phyloP scores from a whole-genome alignment of 2,888 invertebrate genomes.

The Trissolcus brochymenae region DNA sequence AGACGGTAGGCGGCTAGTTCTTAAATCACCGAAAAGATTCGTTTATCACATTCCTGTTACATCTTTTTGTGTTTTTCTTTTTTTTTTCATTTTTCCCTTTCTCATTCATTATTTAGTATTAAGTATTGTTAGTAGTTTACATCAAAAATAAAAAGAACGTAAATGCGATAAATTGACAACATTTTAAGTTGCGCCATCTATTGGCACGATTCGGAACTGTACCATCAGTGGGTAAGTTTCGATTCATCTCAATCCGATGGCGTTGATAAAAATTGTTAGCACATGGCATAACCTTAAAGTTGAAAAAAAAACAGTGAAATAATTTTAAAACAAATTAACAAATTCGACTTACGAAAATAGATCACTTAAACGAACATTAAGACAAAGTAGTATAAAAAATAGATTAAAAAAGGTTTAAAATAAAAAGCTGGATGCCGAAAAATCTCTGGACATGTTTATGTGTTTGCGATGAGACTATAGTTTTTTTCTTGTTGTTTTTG shows the following conservation, averaged over 20 bases:
- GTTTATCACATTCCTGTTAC: slow-evolving; percentile 51
- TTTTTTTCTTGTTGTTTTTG: too few relatives aligned
- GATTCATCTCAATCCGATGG: too few relatives aligned
- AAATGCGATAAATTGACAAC: too few relatives aligned
- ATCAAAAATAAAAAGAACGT: background rate
- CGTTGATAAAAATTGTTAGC: too few relatives aligned
- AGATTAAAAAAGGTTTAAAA: slow-evolving; percentile 2
- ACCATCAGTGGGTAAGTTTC: too few relatives aligned
- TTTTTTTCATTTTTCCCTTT: slow-evolving; percentile 2
- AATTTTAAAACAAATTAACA: too few relatives aligned
- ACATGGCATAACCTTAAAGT: too few relatives aligned
- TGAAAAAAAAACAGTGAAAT: too few relatives aligned
- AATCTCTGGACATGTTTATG: slow-evolving; percentile 45
- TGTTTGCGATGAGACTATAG: slow-evolving; percentile 47
- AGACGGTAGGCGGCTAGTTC: slow-evolving; percentile 26
- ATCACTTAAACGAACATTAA: background rate
- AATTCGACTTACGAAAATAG: too few relatives aligned
- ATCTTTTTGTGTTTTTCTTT: slow-evolving; percentile 28
- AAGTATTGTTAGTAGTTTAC: slow-evolving; percentile 1
- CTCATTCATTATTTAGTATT: background rate
- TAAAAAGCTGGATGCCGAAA: slow-evolving; percentile 31
- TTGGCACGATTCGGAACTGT: slow-evolving; percentile 3
- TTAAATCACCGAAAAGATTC: slow-evolving; percentile 53
- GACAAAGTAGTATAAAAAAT: background rate
- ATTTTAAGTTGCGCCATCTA: too few relatives aligned